A percentile compares a stretch with the other conserved stretches of the same genome.
Conservation (phyloP, 2,113 vertebrate genomes). For the Pelecanus crispus region DNA sequence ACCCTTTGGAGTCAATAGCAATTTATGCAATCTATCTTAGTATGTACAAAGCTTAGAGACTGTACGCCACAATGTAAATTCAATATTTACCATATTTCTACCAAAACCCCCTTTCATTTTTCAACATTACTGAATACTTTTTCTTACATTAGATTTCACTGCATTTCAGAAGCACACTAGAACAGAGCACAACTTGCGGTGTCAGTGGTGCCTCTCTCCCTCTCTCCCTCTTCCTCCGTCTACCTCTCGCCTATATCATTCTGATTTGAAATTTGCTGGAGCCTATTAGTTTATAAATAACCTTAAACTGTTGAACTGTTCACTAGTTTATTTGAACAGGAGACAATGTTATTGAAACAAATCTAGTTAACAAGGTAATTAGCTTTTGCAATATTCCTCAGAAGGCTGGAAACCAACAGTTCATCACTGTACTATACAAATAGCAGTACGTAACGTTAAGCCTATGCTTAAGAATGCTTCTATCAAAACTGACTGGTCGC, state of each 20-base stretch:
- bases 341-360: conserved; percentile 1
- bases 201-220: background rate
- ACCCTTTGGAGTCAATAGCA: background rate
- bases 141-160: background rate
- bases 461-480: background rate
- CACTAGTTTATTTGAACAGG: background rate
- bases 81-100: background rate
- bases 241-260: background rate
- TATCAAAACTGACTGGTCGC: background rate
- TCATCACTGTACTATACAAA: background rate
- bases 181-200: background rate
- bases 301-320: background rate
- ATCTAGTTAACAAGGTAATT: conserved; percentile 37
- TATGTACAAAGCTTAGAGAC: background rate
- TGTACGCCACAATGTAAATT: background rate
- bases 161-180: background rate
- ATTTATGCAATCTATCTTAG: background rate
- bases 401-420: background rate
- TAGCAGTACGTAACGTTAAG: background rate
- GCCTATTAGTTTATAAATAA: conserved; percentile 7
- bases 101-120: background rate
- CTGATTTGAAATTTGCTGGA: conserved; percentile 6
- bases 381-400: background rate
- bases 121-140: background rate
- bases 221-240: background rate